Conservation (phyloP, 2,113 vertebrate species). For the Tragelaphus imberbis region DNA sequence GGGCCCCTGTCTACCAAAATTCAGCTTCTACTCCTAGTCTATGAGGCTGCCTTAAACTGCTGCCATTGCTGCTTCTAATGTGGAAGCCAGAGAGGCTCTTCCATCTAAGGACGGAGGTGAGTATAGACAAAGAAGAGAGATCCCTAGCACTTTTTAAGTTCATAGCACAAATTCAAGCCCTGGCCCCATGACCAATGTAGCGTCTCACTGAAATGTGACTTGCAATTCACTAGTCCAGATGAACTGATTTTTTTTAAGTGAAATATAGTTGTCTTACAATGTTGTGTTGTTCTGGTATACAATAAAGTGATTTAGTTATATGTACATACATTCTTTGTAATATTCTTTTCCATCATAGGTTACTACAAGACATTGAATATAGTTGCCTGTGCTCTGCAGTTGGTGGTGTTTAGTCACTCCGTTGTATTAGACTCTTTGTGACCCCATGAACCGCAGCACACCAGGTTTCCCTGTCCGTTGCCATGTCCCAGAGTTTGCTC, state of each 20-base stretch:
- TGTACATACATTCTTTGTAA: background rate
- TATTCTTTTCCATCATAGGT: background rate
- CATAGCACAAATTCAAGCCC: background rate
- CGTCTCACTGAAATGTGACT: background rate
- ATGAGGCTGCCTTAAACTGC: background rate
- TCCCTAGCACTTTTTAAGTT: background rate
- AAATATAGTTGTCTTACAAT: background rate
- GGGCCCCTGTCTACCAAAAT: background rate
- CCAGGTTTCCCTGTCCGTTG: background rate
- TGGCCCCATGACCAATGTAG: too few relatives aligned
- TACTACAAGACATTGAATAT: background rate
- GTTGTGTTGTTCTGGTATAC: background rate
- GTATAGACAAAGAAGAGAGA: background rate
- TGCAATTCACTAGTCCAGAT: background rate
- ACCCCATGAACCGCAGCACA: fast-evolving
- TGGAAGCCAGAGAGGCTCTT: background rate
- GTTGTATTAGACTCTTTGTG: background rate
- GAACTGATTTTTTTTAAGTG: background rate
- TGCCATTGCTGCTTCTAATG: background rate
- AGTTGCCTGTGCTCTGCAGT: background rate
- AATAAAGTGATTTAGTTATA: background rate
- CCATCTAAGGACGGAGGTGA: background rate
- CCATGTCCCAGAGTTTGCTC: background rate
- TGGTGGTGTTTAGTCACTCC: background rate
- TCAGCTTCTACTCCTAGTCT: background rate